phyloP scores from a whole-genome alignment of 2,888 invertebrate species.

The Platycheirus rosarum region DNA sequence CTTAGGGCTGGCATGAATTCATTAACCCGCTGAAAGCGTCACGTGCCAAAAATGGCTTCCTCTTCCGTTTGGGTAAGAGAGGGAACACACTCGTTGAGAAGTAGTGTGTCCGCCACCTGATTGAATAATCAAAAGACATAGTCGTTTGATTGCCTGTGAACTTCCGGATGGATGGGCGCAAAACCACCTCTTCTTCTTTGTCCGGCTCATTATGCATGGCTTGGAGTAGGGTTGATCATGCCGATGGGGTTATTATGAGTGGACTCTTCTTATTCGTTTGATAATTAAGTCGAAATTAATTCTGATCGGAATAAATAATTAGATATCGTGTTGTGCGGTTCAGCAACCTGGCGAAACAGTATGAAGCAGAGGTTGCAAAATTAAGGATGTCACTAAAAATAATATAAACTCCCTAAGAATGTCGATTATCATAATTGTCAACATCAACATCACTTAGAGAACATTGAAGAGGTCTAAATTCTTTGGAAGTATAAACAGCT shows the following conservation, averaged over 20 bases:
- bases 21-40: conserved; percentile 60
- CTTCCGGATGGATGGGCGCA: conserved; percentile 72
- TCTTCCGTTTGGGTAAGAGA: conserved; percentile 61
- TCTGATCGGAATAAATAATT: conserved; percentile 58
- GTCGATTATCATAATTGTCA: conserved; percentile 3
- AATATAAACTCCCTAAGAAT: background rate
- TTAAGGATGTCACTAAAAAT: too few species aligned
- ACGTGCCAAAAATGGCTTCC: conserved; percentile 71
- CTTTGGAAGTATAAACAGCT: background rate
- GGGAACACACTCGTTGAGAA: conserved; percentile 11
- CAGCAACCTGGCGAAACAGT: conserved; percentile 42
- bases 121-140: conserved; percentile 67
- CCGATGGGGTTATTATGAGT: conserved; percentile 55
- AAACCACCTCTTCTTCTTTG: conserved; percentile 36
- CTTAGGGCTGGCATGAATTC: conserved; percentile 39
- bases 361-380: too few species aligned
- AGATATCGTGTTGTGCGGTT: conserved; percentile 43
- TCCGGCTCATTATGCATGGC: conserved; percentile 59
- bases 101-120: conserved; percentile 58
- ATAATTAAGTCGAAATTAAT: conserved; percentile 62
- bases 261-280: conserved; percentile 52
- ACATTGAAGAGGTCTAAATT: conserved; percentile 21
- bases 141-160: conserved; percentile 53
- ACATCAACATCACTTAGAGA: conserved; percentile 4
- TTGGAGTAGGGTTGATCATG: conserved; percentile 44